These are phyloP conservation scores for Tinea trinotella DNA, from an alignment of 2,888 invertebrate genomes.

Conservation along the genomic window DNA sequence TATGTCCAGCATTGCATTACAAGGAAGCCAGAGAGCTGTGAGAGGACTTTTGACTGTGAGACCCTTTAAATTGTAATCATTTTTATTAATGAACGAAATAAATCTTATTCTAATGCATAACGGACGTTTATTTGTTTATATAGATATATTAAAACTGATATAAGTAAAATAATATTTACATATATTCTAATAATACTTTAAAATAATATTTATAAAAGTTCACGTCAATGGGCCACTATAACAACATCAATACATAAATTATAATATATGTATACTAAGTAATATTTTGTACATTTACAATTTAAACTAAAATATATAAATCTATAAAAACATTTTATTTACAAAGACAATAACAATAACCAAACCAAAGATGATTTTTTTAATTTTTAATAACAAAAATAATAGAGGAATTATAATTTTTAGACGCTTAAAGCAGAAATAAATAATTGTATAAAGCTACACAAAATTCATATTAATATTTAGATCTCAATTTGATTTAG, in stretches of 20 bases:
- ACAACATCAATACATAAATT: conserved; percentile 47
- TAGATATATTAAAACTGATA: neutral
- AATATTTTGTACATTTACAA: conserved; percentile 56
- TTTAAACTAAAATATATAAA: conserved; percentile 63
- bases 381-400: conserved; percentile 30
- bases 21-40: no score
- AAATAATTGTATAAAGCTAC: conserved; percentile 16
- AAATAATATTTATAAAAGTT: conserved; percentile 66
- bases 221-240: conserved; percentile 37
- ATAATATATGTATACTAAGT: conserved; percentile 40
- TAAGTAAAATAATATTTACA: conserved; percentile 52
- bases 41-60: no score
- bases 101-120: no score
- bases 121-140: neutral
- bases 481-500: neutral
- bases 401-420: neutral
- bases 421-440: conserved; percentile 16
- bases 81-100: no score
- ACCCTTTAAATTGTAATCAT: no score
- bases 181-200: conserved; percentile 69
- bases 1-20: no score
- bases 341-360: conserved; percentile 64
- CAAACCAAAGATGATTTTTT: conserved; percentile 37
- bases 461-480: neutral
- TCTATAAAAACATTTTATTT: conserved; percentile 66